phyloP scores from a whole-genome alignment of 2,888 invertebrate genomes.

The Pristionchus fissidentatus region DNA sequence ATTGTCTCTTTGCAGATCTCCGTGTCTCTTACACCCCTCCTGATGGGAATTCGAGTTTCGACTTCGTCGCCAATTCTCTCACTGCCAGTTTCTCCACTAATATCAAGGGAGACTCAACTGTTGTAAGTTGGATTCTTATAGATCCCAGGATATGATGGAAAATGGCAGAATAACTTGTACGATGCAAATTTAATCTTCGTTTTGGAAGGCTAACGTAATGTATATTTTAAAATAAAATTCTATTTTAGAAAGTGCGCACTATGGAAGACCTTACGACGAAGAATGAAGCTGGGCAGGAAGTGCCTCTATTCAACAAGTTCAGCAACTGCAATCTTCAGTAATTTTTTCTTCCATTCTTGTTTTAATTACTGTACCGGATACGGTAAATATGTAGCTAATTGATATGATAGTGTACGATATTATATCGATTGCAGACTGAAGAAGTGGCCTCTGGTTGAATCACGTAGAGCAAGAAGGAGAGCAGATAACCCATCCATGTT shows the following conservation, averaged over 20 bases:
- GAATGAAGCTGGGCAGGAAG: background rate
- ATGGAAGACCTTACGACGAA: slow-evolving; percentile 15
- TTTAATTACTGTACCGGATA: too few relatives aligned
- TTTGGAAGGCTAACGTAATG: too few relatives aligned
- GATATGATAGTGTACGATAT: too few relatives aligned
- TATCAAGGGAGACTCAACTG: background rate
- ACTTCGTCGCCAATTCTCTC: slow-evolving; percentile 8
- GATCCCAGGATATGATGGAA: background rate
- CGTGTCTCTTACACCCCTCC: slow-evolving; percentile 33
- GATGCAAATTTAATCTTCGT: too few relatives aligned
- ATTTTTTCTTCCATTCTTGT: background rate
- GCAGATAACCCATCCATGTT: background rate
- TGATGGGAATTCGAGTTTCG: background rate
- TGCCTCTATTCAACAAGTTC: slow-evolving; percentile 28
- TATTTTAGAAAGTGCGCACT: background rate
- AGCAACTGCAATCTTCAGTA: background rate
- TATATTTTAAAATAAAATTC: background rate
- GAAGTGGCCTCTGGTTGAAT: slow-evolving; percentile 6
- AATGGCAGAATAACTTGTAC: background rate
- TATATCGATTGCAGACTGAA: too few relatives aligned
- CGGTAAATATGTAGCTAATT: too few relatives aligned
- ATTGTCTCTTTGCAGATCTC: background rate
- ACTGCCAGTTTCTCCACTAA: background rate
- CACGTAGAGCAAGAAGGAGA: background rate
- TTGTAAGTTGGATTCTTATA: background rate